A percentile compares a stretch with the other conserved stretches of the same genome.
phyloP scores from a whole-genome alignment of 2,888 invertebrate species.

The Lacanobia wlatinum region DNA sequence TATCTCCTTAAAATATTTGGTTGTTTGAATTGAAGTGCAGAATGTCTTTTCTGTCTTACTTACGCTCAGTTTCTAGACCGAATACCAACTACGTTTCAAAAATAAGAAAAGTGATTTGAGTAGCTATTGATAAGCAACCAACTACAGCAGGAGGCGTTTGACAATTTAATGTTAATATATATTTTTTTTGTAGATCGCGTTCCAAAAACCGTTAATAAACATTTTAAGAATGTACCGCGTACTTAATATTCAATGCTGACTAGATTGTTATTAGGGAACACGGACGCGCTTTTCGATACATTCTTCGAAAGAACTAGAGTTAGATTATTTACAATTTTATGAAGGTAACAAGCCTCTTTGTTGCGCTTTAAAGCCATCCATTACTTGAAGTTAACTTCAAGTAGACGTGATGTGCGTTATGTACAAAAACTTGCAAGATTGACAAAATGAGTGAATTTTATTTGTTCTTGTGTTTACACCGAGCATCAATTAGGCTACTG shows the following conservation, averaged over 20 bases:
- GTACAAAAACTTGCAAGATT: constrained; percentile 52
- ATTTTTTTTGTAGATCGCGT: neutral
- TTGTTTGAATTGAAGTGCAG: constrained; percentile 35
- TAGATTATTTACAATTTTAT: constrained; percentile 54
- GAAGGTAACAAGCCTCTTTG: constrained; percentile 51
- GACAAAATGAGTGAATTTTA: constrained; percentile 41
- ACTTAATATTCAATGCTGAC: constrained; percentile 55
- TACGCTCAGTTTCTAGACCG: neutral
- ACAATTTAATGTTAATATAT: too few species aligned
- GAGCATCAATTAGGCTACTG: too few species aligned
- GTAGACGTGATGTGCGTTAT: constrained; percentile 17
- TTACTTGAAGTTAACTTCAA: constrained; percentile 15
- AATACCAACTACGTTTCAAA: neutral
- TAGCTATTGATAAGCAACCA: neutral
- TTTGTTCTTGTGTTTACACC: neutral
- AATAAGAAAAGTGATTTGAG: neutral
- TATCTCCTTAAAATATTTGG: constrained; percentile 3
- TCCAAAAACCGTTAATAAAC: neutral
- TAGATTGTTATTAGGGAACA: constrained; percentile 42
- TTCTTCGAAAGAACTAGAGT: constrained; percentile 25
- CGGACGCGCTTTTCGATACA: constrained; percentile 36
- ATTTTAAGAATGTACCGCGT: constrained; percentile 48
- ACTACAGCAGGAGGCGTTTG: neutral
- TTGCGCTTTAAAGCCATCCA: constrained; percentile 17
- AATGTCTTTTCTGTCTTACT: constrained; percentile 37